Evolutionary conservation across 2,888 invertebrate genomes (phyloP).

Genomic region (Synanthedon vespiformis): DNA sequence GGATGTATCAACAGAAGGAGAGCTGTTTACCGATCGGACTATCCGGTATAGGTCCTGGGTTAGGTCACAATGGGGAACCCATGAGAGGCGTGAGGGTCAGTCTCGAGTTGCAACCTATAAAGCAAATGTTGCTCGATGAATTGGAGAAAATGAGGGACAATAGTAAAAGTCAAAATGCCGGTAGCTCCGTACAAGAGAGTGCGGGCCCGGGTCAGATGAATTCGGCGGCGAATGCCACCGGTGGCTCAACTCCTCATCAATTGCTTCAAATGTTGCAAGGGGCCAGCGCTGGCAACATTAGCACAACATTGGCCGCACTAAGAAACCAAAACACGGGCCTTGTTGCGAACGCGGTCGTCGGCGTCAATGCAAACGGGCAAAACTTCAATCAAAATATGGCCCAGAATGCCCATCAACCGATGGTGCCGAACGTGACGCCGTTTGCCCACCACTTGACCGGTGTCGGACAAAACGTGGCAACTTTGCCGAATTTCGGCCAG

Average conservation of each 20-base stretch:
- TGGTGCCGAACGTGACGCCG: not conserved
- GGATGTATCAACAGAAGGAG: not conserved
- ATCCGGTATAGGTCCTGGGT: slow-evolving; percentile 84
- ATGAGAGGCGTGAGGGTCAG: slow-evolving; percentile 12
- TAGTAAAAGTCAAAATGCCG: not conserved
- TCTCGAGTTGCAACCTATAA: slow-evolving; percentile 12
- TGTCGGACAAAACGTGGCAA: not conserved
- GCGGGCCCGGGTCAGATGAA: not conserved
- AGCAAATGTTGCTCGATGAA: slow-evolving; percentile 10
- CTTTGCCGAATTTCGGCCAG: not conserved
- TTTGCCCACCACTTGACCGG: not conserved
- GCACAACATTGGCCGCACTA: slow-evolving; percentile 24
- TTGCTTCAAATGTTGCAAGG: not conserved
- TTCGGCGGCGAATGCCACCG: no score
- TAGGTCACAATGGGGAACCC: slow-evolving; percentile 76
- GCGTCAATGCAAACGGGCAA: not conserved
- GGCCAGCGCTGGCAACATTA: not conserved
- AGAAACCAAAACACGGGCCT: slow-evolving; percentile 16
- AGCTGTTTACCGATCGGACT: slow-evolving; percentile 2
- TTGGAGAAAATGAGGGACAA: slow-evolving; percentile 3
- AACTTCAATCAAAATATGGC: not conserved
- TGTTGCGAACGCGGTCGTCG: not conserved
- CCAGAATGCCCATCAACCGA: not conserved
- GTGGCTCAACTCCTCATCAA: not conserved
- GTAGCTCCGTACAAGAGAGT: not conserved